Evolutionary conservation across 2,888 invertebrate genomes (phyloP).

Genomic region (Lasiommata megera): DNA sequence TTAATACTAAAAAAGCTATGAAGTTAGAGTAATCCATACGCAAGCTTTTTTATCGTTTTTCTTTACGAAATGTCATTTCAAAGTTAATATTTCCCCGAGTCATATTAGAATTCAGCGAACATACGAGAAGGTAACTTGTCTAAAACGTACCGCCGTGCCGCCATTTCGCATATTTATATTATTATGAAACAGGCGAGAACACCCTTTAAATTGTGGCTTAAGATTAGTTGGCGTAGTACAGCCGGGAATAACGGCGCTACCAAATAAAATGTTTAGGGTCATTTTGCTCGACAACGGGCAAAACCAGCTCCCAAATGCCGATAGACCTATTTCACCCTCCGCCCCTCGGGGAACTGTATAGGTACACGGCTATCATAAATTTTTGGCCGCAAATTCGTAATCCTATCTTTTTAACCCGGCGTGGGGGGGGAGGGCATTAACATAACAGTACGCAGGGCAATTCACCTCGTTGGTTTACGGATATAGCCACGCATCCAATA

Average conservation of each 20-base stretch:
- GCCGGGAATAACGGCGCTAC: constrained; percentile 70
- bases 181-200: constrained; percentile 65
- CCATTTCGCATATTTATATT: constrained; percentile 65
- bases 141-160: constrained; percentile 39
- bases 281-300: constrained; percentile 73
- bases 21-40: too few relatives aligned
- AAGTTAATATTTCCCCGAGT: background rate
- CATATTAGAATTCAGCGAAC: background rate
- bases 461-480: constrained; percentile 52
- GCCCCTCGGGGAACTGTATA: constrained; percentile 64
- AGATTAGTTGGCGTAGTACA: constrained; percentile 71
- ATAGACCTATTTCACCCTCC: constrained; percentile 73
- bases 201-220: constrained; percentile 69
- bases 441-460: constrained; percentile 74
- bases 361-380: constrained; percentile 69
- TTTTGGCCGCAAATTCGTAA: constrained; percentile 80
- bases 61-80: too few relatives aligned
- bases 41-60: too few relatives aligned
- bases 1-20: too few relatives aligned
- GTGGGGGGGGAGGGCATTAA: constrained; percentile 69
- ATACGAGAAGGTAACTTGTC: constrained; percentile 16
- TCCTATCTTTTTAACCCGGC: constrained; percentile 74
- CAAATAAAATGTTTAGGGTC: constrained; percentile 81
- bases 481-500: constrained; percentile 10
- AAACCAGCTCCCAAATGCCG: constrained; percentile 69